Base-by-base conservation (phyloP, 2,888 invertebrate genomes). In the Sturmia bella region DNA sequence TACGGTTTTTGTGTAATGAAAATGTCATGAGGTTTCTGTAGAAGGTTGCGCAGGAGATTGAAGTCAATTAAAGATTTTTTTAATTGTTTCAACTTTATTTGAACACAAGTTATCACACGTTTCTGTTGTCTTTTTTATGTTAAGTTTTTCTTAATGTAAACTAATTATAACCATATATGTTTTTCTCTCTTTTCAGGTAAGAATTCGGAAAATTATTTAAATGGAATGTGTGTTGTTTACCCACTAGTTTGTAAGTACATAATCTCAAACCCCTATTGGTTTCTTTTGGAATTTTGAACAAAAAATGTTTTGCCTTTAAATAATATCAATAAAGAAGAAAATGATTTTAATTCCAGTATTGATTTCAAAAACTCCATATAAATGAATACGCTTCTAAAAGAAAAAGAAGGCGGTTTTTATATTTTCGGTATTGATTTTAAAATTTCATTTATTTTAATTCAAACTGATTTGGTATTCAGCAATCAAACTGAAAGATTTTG, bases 151-250 rank as follows among this genome's bases (percentile, higher is more conserved):
- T 54, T 59, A 17, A 43, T 48, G 0, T 27, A 56, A 70, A 39
- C 17, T 61, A 54, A 39, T 66, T 66, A 32, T 17, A 59, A 64
- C 50, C 13, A 6, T 52, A 21, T 72, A 21, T 32, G 3, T 32
- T 1, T 64, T 50, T 48, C 7, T 68, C 37, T 39, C 0, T 66
- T 78, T 78, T 4, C 24, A 78, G 78, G 78, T 78, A 78, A 78
- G 78, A 32, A 48, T 32, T 21, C 21, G 43, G 32, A 21, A 32
- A 45, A 13, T 11, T 11, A 15, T 32, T 45, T 43, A 27, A 52
- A 66, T 57, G 6, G 43, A 37, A 21, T 15, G 19, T 17, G 0
- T 1, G 11, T 3, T 15, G 17, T 13, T 19, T n/a, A n/a, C n/a
- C n/a, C n/a, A n/a, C n/a, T n/a, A n/a, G 13, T 48, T 72, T 63